Base-by-base conservation (phyloP, 1,140 invertebrate genomes). In the Penaeus vannamei region DNA sequence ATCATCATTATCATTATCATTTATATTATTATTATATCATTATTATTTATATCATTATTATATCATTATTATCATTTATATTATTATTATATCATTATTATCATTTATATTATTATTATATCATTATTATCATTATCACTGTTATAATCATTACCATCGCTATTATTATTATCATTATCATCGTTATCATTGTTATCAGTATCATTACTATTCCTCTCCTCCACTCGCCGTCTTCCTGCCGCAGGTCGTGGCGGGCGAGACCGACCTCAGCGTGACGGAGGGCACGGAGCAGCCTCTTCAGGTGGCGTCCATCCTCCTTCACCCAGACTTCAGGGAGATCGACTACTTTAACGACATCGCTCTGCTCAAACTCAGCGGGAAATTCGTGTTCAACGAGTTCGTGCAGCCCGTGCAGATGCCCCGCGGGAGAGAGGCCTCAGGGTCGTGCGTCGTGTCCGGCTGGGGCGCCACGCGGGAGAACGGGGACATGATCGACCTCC, bases 311-410 rank as follows among this genome's bases (percentile, higher is more conserved):
- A 92, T 90, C 36, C 92, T 93, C 66, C 90, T 94, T 0, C 95
- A 95, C 90, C 92, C 94, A 36, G 84, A 92, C 1, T 95, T 94
- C 90, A 23, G 59, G 20, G n/a, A 23, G 5, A 42, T 36, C 36
- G 81, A 59, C 26, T 61, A 60, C 60, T 94, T 93, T 72, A 93
- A 95, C 88, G 96, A 96, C 90, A 95, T 96, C 81, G 95, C 95
- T 76, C 96, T 53, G 0, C 91, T 96, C 29, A 93, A 93, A 88
- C 92, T 96, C 29, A 93, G 92, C 17, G 93, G 92, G n/a, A 93
- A 94, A 1, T 91, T 96, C 46, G 91, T 90, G 4, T 94, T 94
- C 72, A 94, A 93, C 88, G 91, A 94, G 42, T 92, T 92, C 66
- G 94, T 96, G 0, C 92, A 93, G 2, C 84, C 92, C 14, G 93